phyloP scores from a whole-genome alignment of 2,888 invertebrate genomes.

The Drosophila mulleri region DNA sequence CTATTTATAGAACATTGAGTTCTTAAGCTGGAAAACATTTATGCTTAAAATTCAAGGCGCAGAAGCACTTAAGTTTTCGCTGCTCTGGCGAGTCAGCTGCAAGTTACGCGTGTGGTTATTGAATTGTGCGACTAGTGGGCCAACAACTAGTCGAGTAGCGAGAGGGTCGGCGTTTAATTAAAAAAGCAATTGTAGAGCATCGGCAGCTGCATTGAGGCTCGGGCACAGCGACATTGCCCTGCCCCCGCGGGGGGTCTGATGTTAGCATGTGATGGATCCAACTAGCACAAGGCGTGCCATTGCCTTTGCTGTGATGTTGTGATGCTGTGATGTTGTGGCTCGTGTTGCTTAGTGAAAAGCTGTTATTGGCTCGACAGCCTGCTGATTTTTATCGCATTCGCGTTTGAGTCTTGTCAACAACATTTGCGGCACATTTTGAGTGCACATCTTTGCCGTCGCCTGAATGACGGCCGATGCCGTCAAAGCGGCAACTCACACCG shows the following conservation, averaged over 20 bases:
- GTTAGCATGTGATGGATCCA: conserved; percentile 31
- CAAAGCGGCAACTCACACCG: conserved; percentile 26
- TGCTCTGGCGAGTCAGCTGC: conserved; percentile 17
- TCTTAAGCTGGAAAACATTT: not conserved
- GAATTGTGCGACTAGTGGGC: conserved; percentile 18
- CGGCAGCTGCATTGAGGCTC: conserved; percentile 39
- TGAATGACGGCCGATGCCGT: conserved; percentile 22
- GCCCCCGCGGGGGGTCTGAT: conserved; percentile 32
- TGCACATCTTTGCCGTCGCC: conserved; percentile 24
- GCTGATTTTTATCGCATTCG: conserved; percentile 67
- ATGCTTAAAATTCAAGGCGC: conserved; percentile 36
- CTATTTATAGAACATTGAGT: conserved; percentile 44
- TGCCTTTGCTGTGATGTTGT: not conserved
- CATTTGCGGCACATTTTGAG: conserved; percentile 33
- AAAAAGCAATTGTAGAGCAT: conserved; percentile 44
- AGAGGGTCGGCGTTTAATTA: conserved; percentile 60
- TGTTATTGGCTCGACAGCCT: conserved; percentile 58
- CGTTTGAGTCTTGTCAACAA: conserved; percentile 46
- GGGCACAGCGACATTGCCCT: conserved; percentile 25
- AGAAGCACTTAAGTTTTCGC: conserved; percentile 18
- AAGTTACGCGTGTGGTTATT: conserved; percentile 26
- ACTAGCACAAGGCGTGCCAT: conserved; percentile 27
- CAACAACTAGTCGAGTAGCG: conserved; percentile 1
- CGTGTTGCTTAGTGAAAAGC: conserved; percentile 38
- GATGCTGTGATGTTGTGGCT: not conserved